Percentiles rank a stretch among this genome's conserved stretches.
Conservation (phyloP, 2,113 vertebrate species). For the Paralichthys olivaceus region DNA sequence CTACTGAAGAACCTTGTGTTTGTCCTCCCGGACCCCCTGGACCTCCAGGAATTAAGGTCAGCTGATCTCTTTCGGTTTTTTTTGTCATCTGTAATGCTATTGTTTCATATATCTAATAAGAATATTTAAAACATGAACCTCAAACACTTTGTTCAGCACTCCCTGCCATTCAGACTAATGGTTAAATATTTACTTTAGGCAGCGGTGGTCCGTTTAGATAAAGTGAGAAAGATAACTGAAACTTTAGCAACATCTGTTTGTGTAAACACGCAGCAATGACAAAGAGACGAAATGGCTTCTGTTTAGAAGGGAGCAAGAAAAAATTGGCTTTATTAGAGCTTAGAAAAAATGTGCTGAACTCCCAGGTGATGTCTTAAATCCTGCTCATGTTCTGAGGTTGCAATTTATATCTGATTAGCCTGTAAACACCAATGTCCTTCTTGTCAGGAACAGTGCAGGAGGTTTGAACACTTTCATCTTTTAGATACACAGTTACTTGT, state of each 20-base stretch:
- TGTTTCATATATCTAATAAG: not conserved
- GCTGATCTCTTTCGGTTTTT: slow-evolving; percentile 1
- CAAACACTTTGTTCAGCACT: not conserved
- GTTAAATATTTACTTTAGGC: slow-evolving; percentile 48
- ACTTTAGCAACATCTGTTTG: slow-evolving; percentile 2
- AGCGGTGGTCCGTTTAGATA: slow-evolving; percentile 8
- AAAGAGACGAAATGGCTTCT: slow-evolving; percentile 7
- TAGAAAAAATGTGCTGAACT: slow-evolving; percentile 15
- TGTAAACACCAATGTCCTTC: slow-evolving; percentile 24
- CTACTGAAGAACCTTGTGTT: slow-evolving; percentile 88
- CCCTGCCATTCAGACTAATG: slow-evolving; percentile 2
- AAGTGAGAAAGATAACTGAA: slow-evolving; percentile 12
- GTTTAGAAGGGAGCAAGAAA: slow-evolving; percentile 1
- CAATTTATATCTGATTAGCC: slow-evolving; percentile 32
- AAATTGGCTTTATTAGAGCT: not conserved
- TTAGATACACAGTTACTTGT: slow-evolving; percentile 11
- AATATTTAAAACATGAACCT: not conserved
- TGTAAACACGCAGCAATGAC: slow-evolving; percentile 26
- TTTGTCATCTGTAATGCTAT: not conserved
- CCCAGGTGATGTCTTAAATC: slow-evolving; percentile 7
- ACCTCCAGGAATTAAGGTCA: slow-evolving; percentile 86
- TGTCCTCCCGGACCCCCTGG: slow-evolving; percentile 92
- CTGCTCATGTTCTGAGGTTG: slow-evolving; percentile 12
- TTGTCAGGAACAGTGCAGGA: not conserved
- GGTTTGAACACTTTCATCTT: slow-evolving; percentile 15